Conservation (phyloP, 2,797 vertebrate species). For the Myiotriccus ornatus region DNA sequence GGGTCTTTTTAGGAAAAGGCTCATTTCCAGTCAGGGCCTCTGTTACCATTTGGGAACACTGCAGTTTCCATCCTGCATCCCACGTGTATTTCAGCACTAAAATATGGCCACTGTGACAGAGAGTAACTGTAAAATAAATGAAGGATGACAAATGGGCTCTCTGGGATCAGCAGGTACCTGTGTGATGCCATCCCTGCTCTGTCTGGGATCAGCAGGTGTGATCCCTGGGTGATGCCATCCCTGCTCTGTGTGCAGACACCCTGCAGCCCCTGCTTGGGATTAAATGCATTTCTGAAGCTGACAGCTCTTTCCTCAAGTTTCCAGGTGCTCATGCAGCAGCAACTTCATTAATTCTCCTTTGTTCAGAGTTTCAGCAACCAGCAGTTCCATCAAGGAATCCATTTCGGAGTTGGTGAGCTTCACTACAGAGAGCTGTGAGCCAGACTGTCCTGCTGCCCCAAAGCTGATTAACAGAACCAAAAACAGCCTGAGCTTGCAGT, state of each 20-base stretch:
- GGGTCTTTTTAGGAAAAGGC: neutral
- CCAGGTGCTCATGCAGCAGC: neutral
- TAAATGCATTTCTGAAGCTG: neutral
- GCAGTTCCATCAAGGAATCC: slow-evolving; percentile 73
- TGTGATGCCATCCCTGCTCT: neutral
- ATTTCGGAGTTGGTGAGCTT: slow-evolving; percentile 78
- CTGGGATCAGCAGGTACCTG: too few species aligned
- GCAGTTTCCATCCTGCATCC: neutral
- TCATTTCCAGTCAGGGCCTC: neutral
- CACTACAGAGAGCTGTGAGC: slow-evolving; percentile 77
- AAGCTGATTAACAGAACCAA: slow-evolving; percentile 76
- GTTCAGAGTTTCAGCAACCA: slow-evolving; percentile 76
- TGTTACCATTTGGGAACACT: neutral
- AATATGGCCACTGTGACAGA: neutral
- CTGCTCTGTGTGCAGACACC: neutral
- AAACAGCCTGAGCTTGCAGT: slow-evolving; percentile 79
- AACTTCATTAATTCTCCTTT: neutral
- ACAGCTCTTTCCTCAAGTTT: neutral
- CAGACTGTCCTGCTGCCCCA: slow-evolving; percentile 77
- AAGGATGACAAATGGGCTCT: neutral
- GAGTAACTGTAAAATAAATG: neutral
- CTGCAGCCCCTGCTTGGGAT: neutral
- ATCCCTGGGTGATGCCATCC: neutral
- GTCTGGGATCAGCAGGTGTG: neutral
- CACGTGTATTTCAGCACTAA: neutral